Evolutionary conservation across 1,140 invertebrate species (phyloP), one percentile per base, ranked within the genome.

Genomic region (Thalassaphorura encarpata): DNA sequence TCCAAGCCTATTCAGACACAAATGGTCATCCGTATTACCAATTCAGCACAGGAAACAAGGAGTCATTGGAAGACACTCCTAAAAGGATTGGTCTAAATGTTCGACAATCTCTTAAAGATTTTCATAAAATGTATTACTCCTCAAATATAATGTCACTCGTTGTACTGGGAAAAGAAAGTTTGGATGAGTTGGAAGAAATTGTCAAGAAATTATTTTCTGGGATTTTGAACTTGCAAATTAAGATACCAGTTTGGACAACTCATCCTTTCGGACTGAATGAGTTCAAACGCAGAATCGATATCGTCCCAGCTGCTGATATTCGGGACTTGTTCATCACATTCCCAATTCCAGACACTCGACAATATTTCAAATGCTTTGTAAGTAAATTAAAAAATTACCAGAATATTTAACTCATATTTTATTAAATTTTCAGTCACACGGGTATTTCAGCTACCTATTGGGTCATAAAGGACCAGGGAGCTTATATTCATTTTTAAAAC

Each of bases 381-480:
- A n/a, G 23, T 42, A 11, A 16, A 5, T 36, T 36, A 36, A 18
- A 54, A 54, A 19, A 19, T 16, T 18, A 11, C 28, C n/a, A 29
- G 24, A 16, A 21, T 41, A 33, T 41, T 11, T n/a, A 26, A 6
- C 24, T 18, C 13, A 64, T 31, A 18, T 33, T 33, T n/a, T n/a
- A n/a, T n/a, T n/a, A n/a, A n/a, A n/a, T 70, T 72, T 76, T n/a
- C 70, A 97, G 90, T 91, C 93, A 45, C 81, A 80, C 11, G 78
- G 83, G 69, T 96, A 96, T 70, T 71, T 97, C 50, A 84, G 87
- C 16, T 88, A 97, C 74, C 76, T 97, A 47, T 77, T 98, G 66
- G 94, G 92, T 0, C 94, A 98, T 71, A 93, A 97, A 76, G 92
- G 93, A 5, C 80, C 86, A 45, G 93, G 93, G 11, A 96, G 92